A percentile compares a stretch with the other conserved stretches of the same genome.
Evolutionary conservation across 2,797 vertebrate species (phyloP).

Genomic region (Meda fulgida): DNA sequence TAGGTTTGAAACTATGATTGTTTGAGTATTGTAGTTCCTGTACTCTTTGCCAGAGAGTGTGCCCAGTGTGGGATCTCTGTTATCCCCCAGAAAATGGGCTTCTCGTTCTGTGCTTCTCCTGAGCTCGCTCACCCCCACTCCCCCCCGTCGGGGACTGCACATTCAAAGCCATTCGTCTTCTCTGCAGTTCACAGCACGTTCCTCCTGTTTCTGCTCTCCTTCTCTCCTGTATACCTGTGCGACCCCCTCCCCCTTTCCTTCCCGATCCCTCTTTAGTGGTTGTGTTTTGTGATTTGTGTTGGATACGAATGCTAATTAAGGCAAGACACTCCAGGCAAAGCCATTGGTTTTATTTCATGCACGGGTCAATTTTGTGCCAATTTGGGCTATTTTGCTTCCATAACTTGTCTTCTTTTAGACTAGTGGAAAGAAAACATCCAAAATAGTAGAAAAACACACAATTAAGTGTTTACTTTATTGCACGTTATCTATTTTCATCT

Average conservation of each 20-base stretch:
- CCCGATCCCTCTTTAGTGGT: background rate
- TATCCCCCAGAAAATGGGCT: background rate
- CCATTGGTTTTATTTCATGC: background rate
- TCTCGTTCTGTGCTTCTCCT: background rate
- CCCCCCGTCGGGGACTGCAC: slow-evolving; percentile 9
- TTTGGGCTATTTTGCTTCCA: background rate
- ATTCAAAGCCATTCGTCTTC: slow-evolving; percentile 30
- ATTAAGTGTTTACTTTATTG: background rate
- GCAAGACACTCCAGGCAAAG: background rate
- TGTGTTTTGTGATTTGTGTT: background rate
- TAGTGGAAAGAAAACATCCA: background rate
- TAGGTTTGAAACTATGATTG: background rate
- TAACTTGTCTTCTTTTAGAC: background rate
- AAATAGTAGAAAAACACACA: background rate
- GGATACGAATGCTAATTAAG: background rate
- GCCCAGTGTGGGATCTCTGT: slow-evolving; percentile 28
- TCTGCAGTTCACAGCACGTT: slow-evolving; percentile 18
- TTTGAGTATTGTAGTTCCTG: slow-evolving; percentile 15
- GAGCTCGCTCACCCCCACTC: slow-evolving; percentile 9
- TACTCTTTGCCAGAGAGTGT: background rate
- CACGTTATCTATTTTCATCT: background rate
- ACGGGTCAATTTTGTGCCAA: background rate
- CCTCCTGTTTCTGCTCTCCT: background rate
- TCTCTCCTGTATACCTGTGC: slow-evolving; percentile 9
- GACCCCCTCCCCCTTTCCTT: background rate